Evolutionary conservation across 1,140 invertebrate genomes (phyloP).

Genomic region (Anthonomus grandis): DNA sequence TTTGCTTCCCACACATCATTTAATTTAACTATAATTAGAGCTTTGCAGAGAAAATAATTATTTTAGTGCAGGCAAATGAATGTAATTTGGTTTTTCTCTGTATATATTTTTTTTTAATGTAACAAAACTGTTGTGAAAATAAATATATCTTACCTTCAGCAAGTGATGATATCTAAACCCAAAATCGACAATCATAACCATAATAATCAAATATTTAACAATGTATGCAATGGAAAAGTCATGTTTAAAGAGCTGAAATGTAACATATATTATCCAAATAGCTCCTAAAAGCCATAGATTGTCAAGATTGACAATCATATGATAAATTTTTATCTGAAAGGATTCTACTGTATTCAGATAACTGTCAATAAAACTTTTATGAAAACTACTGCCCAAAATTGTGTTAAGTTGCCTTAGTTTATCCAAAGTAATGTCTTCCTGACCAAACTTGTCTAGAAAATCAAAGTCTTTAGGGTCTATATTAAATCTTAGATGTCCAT

Average conservation of each 20-base stretch:
- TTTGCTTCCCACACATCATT: too few relatives aligned
- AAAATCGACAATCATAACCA: constrained; percentile 28
- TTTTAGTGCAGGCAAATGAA: not conserved
- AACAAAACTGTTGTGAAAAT: constrained; percentile 1
- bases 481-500: constrained; percentile 19
- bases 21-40: not conserved
- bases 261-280: constrained; percentile 11
- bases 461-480: constrained; percentile 16
- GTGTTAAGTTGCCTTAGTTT: constrained; percentile 24
- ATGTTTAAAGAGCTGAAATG: constrained; percentile 18
- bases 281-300: constrained; percentile 13
- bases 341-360: constrained; percentile 10
- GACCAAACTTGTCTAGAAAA: constrained; percentile 19
- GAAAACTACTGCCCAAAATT: constrained; percentile 24
- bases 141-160: constrained; percentile 19
- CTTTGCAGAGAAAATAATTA: not conserved
- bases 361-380: constrained; percentile 11
- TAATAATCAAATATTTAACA: constrained; percentile 19
- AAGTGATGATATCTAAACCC: constrained; percentile 20
- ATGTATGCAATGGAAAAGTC: constrained; percentile 25
- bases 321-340: constrained; percentile 11
- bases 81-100: not conserved
- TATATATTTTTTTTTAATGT: not conserved
- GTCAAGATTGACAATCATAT: constrained; percentile 11
- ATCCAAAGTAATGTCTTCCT: constrained; percentile 16